phyloP scores from a whole-genome alignment of 2,113 vertebrate genomes.

The Thermophis baileyi region DNA sequence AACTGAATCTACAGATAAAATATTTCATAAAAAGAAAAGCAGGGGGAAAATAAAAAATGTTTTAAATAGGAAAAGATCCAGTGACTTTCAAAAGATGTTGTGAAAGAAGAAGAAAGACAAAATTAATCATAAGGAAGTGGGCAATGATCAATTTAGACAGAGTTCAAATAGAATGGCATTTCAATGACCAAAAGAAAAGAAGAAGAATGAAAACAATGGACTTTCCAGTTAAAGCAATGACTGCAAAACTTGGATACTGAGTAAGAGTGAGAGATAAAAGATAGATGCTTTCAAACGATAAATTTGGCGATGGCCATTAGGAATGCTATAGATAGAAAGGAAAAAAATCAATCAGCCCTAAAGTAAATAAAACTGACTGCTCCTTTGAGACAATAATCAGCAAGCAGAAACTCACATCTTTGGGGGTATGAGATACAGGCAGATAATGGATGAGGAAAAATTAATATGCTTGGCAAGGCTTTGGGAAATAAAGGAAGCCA shows the following conservation, averaged over 20 bases:
- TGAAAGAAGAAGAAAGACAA: background rate
- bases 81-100: background rate
- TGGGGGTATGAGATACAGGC: background rate
- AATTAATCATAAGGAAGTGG: background rate
- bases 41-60: background rate
- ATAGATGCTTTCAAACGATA: background rate
- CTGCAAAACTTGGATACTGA: background rate
- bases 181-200: background rate
- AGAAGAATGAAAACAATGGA: background rate
- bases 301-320: background rate
- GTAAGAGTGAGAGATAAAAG: background rate
- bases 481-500: background rate
- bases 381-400: background rate
- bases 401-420: background rate
- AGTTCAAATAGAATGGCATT: background rate
- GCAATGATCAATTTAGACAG: background rate
- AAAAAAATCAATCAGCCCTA: background rate
- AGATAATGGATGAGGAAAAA: background rate
- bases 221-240: background rate
- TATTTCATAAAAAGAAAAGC: background rate
- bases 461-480: background rate
- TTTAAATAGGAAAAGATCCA: background rate
- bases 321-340: background rate
- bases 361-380: background rate
- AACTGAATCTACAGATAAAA: background rate